phyloP scores from a whole-genome alignment of 2,888 invertebrate genomes.

The Meiosimyza decipiens region DNA sequence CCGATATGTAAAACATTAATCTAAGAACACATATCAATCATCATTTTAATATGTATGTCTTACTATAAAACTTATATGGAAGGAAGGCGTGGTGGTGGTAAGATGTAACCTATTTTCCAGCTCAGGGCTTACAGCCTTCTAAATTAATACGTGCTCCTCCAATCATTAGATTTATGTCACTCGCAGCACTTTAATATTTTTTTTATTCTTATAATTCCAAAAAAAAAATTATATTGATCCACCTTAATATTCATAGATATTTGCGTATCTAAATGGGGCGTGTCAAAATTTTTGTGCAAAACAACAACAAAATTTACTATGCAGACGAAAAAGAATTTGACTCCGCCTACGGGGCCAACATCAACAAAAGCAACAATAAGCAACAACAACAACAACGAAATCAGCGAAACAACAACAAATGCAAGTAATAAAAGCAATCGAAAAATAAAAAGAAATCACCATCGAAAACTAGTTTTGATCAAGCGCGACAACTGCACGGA shows the following conservation, averaged over 20 bases:
- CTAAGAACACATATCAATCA: too few species aligned
- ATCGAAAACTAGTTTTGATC: constrained; percentile 25
- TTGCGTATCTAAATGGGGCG: constrained; percentile 62
- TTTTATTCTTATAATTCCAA: neutral
- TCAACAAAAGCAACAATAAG: constrained; percentile 37
- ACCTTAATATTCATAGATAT: constrained; percentile 46
- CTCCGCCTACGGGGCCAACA: constrained; percentile 58
- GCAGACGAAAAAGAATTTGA: constrained; percentile 43
- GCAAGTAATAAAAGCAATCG: constrained; percentile 38
- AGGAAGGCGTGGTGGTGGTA: too few species aligned
- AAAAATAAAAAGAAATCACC: constrained; percentile 27
- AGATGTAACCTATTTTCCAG: too few species aligned
- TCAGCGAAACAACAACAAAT: constrained; percentile 48
- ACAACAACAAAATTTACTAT: too few species aligned
- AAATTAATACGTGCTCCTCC: too few species aligned
- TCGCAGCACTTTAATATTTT: too few species aligned
- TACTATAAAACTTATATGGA: too few species aligned
- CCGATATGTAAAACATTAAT: too few species aligned
- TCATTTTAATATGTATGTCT: too few species aligned
- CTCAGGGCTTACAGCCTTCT: too few species aligned
- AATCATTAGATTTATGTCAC: too few species aligned
- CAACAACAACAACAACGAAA: constrained; percentile 41
- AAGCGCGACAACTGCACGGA: neutral
- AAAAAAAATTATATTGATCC: constrained; percentile 1
- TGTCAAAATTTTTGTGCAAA: constrained; percentile 48